Evolutionary conservation across 2,797 vertebrate genomes (phyloP).

Genomic region (Crypturellus tataupa): DNA sequence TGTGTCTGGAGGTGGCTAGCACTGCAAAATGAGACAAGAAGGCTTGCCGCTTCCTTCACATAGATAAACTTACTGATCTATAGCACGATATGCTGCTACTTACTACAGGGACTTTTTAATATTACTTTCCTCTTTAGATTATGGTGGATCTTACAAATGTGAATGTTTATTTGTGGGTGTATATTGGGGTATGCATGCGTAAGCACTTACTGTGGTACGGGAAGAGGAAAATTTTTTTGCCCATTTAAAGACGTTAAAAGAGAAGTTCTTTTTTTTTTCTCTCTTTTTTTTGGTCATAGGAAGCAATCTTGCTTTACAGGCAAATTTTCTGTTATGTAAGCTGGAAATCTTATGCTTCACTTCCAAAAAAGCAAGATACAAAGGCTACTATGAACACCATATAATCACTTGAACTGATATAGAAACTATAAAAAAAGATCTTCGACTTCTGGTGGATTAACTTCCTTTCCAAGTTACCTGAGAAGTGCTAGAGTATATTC

Average conservation of each 20-base stretch:
- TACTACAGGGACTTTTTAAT: slow-evolving; percentile 32
- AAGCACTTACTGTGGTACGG: slow-evolving; percentile 48
- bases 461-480: background rate
- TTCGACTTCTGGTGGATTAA: background rate
- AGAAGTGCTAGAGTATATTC: background rate
- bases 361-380: slow-evolving; percentile 10
- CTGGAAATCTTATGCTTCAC: background rate
- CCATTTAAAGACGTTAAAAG: background rate
- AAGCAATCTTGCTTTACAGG: slow-evolving; percentile 44
- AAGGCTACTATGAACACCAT: background rate
- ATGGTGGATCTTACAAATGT: slow-evolving; percentile 27
- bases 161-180: slow-evolving; percentile 13
- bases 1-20: slow-evolving; percentile 43
- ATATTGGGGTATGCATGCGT: background rate
- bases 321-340: background rate
- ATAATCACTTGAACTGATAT: background rate
- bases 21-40: slow-evolving; percentile 34
- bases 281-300: slow-evolving; percentile 18
- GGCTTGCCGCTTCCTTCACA: slow-evolving; percentile 5
- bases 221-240: slow-evolving; percentile 56
- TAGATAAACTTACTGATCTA: background rate
- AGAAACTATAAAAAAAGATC: background rate
- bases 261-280: background rate
- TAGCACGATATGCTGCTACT: slow-evolving; percentile 25
- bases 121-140: slow-evolving; percentile 35